A percentile compares a stretch with the other conserved stretches of the same genome.
Evolutionary conservation across 2,888 invertebrate species (phyloP).

Genomic region (Rotaria macrura): DNA sequence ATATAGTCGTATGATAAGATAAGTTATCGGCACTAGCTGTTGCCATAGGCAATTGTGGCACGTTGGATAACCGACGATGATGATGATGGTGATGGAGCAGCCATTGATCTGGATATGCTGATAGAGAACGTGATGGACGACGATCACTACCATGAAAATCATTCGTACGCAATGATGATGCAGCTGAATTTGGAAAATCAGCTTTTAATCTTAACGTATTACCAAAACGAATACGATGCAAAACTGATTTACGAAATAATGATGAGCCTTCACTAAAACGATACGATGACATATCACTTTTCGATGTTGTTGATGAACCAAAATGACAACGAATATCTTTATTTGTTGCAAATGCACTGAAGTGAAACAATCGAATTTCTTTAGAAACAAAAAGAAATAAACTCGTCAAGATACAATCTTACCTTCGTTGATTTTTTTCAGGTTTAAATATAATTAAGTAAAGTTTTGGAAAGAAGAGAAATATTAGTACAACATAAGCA

Average conservation of each 20-base stretch:
- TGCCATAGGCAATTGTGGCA: not conserved
- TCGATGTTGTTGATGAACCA: conserved; percentile 41
- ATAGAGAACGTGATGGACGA: not conserved
- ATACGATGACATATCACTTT: conserved; percentile 9
- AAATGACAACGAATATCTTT: conserved; percentile 64
- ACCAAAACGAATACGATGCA: conserved; percentile 18
- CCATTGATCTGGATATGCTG: not conserved
- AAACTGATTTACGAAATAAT: not conserved
- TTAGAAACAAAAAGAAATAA: not conserved
- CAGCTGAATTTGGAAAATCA: not conserved
- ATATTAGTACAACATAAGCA: conserved; percentile 62
- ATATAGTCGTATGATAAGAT: not conserved
- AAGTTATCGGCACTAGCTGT: not conserved
- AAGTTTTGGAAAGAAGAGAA: conserved; percentile 66
- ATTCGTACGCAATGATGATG: not conserved
- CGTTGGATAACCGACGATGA: not conserved
- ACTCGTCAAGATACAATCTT: not conserved
- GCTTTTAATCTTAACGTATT: conserved; percentile 16
- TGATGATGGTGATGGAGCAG: not conserved
- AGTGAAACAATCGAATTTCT: not conserved
- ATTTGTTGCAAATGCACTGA: conserved; percentile 60
- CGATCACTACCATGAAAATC: not conserved
- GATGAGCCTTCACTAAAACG: not conserved
- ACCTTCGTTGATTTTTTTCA: conserved; percentile 62
- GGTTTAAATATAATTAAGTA: conserved; percentile 66